Conservation (phyloP, 2,888 invertebrate genomes). For the Apocheima hispidaria region DNA sequence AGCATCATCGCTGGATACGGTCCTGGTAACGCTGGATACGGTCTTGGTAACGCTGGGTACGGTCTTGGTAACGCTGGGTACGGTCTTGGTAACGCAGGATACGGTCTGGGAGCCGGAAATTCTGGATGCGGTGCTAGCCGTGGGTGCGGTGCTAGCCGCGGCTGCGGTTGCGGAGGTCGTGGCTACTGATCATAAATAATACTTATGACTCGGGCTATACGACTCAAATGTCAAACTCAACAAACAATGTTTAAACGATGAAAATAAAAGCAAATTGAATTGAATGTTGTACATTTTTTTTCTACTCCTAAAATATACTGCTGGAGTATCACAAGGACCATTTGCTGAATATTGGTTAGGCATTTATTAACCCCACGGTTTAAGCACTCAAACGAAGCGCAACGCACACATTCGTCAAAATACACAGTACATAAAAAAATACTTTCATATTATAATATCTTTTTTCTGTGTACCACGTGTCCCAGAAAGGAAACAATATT, state of each 20-base stretch:
- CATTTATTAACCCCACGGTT: too few species aligned
- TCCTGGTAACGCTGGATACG: conserved; percentile 13
- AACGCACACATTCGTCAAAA: too few species aligned
- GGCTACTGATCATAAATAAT: conserved; percentile 25
- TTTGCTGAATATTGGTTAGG: too few species aligned
- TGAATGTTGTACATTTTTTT: neutral
- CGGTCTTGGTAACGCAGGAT: conserved; percentile 25
- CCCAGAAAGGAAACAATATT: too few species aligned
- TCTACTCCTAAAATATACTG: neutral
- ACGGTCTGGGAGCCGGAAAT: conserved; percentile 17
- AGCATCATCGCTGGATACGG: conserved; percentile 12
- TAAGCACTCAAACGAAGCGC: too few species aligned
- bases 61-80: conserved; percentile 15
- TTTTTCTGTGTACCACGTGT: too few species aligned
- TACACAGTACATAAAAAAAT: too few species aligned
- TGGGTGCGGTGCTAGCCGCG: conserved; percentile 22
- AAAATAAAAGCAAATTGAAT: conserved; percentile 1
- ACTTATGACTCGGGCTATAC: neutral
- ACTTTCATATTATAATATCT: too few species aligned
- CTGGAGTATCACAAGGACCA: too few species aligned
- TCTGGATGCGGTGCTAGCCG: conserved; percentile 9
- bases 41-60: conserved; percentile 2
- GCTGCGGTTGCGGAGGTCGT: conserved; percentile 29
- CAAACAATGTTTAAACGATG: neutral
- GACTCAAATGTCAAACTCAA: too few species aligned